Percentiles rank a stretch among this genome's conserved stretches.
phyloP scores from a whole-genome alignment of 2,888 invertebrate genomes.

The Ferrisia virgata region DNA sequence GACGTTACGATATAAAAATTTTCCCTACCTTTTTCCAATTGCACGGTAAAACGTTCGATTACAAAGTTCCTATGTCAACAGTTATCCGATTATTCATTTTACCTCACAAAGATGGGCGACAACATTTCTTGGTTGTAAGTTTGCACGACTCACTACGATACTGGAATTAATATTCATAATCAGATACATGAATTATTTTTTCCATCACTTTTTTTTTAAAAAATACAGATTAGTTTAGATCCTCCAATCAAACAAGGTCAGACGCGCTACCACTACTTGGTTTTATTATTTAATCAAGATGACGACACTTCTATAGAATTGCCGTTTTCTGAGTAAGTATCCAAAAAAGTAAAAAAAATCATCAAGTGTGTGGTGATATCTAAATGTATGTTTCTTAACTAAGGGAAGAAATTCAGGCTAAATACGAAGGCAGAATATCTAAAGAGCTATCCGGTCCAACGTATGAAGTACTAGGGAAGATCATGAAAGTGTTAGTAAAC shows the following conservation, averaged over 20 bases:
- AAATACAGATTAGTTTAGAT: constrained; percentile 73
- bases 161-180: neutral
- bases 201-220: neutral
- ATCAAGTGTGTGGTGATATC: too few relatives aligned
- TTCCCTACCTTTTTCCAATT: constrained; percentile 88
- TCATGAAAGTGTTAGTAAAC: constrained; percentile 94
- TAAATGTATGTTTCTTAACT: constrained; percentile 53
- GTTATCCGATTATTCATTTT: constrained; percentile 89
- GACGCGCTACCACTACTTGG: constrained; percentile 94
- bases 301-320: constrained; percentile 87
- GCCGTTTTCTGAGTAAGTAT: constrained; percentile 81
- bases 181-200: neutral
- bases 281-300: constrained; percentile 89
- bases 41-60: constrained; percentile 98
- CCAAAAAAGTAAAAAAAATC: too few relatives aligned
- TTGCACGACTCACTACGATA: too few relatives aligned
- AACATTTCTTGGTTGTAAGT: constrained; percentile 93
- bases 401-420: constrained; percentile 85
- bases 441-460: constrained; percentile 89
- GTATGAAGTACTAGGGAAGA: constrained; percentile 91
- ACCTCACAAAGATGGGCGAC: constrained; percentile 95
- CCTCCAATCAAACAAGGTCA: constrained; percentile 99
- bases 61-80: constrained; percentile 97
- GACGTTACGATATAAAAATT: constrained; percentile 94
- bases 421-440: constrained; percentile 87